Evolutionary conservation across 2,113 vertebrate species (phyloP).

Genomic region (Platysternon megacephalum): DNA sequence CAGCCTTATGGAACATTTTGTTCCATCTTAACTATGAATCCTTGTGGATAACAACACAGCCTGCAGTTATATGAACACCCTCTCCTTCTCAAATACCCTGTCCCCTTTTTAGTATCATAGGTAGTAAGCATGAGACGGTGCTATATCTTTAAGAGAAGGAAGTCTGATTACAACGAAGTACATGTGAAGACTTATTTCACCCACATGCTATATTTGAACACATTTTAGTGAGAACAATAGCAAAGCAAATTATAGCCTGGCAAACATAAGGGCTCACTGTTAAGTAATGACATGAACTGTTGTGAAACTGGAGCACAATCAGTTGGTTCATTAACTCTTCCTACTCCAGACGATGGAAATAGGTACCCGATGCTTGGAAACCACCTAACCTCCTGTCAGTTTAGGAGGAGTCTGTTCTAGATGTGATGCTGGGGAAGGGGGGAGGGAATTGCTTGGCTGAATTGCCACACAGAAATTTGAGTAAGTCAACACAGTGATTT

Average conservation of each 20-base stretch:
- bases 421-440: background rate
- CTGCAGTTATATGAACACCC: background rate
- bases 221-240: background rate
- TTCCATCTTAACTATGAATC: background rate
- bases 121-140: background rate
- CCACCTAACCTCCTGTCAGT: background rate
- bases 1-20: background rate
- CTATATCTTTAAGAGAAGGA: background rate
- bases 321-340: background rate
- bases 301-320: background rate
- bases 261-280: background rate
- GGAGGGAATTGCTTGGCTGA: too few species aligned
- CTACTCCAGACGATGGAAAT: background rate
- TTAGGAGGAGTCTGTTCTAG: background rate
- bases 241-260: background rate
- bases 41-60: background rate
- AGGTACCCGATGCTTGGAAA: background rate
- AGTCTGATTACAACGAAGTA: background rate
- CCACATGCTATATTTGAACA: background rate
- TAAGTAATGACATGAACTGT: background rate
- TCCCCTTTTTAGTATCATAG: too few species aligned
- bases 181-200: background rate
- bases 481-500: background rate
- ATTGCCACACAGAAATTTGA: background rate
- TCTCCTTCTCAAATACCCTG: background rate